Percentiles rank a stretch among this genome's conserved stretches.
Evolutionary conservation across 2,888 invertebrate genomes (phyloP).

Genomic region (Monochamus alternatus): DNA sequence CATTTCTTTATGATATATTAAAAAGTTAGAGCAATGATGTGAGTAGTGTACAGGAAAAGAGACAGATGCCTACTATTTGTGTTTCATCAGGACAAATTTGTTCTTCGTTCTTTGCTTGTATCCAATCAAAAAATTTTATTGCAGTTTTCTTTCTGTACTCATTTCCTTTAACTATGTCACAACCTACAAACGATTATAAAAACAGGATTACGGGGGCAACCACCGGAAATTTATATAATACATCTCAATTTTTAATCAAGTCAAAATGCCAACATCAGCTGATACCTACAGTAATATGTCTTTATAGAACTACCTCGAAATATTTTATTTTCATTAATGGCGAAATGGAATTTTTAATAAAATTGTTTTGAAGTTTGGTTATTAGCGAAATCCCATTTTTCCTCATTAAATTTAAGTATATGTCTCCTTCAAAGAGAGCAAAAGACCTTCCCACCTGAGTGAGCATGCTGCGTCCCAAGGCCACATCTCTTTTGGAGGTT

Average conservation of each 20-base stretch:
- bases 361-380: constrained; percentile 30
- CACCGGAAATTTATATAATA: constrained; percentile 2
- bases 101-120: too few species aligned
- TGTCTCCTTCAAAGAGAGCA: constrained; percentile 39
- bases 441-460: constrained; percentile 46
- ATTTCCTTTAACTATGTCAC: too few species aligned
- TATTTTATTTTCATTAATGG: constrained; percentile 16
- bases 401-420: constrained; percentile 32
- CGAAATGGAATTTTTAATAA: constrained; percentile 27
- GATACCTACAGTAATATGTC: neutral
- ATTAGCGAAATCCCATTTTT: constrained; percentile 35
- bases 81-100: too few species aligned
- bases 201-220: neutral
- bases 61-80: too few species aligned
- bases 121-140: too few species aligned
- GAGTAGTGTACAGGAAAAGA: too few species aligned
- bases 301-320: constrained; percentile 6
- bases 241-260: constrained; percentile 1
- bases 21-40: too few species aligned
- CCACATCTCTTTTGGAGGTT: constrained; percentile 60
- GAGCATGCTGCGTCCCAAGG: constrained; percentile 58
- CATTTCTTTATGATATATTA: too few species aligned
- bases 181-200: neutral
- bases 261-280: constrained; percentile 8
- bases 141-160: too few species aligned